Conservation (phyloP, 2,888 invertebrate genomes). For the Hydrotaea diabolus region DNA sequence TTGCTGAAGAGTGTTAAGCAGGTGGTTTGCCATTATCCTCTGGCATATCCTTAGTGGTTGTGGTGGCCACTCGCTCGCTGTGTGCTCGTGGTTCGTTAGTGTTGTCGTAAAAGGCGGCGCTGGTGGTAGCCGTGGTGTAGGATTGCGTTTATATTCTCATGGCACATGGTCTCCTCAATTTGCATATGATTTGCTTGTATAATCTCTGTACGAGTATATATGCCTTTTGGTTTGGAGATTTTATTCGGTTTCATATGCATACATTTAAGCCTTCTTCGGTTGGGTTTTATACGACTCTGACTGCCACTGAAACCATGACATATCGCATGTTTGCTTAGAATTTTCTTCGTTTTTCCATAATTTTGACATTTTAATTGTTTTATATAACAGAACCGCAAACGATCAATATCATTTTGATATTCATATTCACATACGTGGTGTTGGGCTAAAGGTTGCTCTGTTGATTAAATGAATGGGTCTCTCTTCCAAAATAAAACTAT, state of each 20-base stretch:
- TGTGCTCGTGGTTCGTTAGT: not conserved
- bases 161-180: slow-evolving; percentile 37
- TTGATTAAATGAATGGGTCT: too few relatives aligned
- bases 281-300: not conserved
- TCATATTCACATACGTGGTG: slow-evolving; percentile 15
- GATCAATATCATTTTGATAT: slow-evolving; percentile 49
- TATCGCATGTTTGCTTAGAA: slow-evolving; percentile 74
- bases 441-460: not conserved
- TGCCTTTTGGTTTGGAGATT: slow-evolving; percentile 71
- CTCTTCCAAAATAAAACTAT: too few relatives aligned
- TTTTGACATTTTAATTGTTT: slow-evolving; percentile 76
- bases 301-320: slow-evolving; percentile 72
- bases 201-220: slow-evolving; percentile 13
- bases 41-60: not conserved
- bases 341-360: slow-evolving; percentile 46
- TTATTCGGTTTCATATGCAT: slow-evolving; percentile 48
- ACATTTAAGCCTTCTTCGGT: not conserved
- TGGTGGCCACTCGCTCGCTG: slow-evolving; percentile 19
- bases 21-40: slow-evolving; percentile 56
- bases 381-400: slow-evolving; percentile 39
- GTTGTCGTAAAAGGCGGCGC: slow-evolving; percentile 10
- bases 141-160: slow-evolving; percentile 28
- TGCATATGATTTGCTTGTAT: slow-evolving; percentile 58
- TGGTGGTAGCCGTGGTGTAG: slow-evolving; percentile 2
- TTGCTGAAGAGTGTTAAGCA: slow-evolving; percentile 58